phyloP scores from a whole-genome alignment of 2,888 invertebrate species.

The Hirtodrosophila cameraria region DNA sequence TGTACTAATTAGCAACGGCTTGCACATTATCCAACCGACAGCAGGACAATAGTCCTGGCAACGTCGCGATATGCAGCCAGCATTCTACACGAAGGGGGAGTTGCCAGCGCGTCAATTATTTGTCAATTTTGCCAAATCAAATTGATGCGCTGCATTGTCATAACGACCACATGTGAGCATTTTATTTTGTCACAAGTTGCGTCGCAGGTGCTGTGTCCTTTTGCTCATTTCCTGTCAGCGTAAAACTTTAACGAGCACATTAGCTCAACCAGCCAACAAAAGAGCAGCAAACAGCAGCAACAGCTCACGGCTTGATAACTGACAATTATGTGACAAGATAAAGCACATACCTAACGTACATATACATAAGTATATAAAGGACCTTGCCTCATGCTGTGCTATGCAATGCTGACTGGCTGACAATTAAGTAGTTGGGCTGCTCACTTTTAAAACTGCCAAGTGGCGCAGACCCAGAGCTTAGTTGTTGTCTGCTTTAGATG shows the following conservation, averaged over 20 bases:
- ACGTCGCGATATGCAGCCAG: conserved; percentile 35
- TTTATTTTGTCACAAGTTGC: conserved; percentile 36
- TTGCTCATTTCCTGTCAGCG: conserved; percentile 73
- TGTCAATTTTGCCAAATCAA: conserved; percentile 77
- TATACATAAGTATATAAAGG: background rate
- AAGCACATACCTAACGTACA: conserved; percentile 1
- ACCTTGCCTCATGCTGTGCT: conserved; percentile 20
- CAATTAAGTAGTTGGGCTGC: conserved; percentile 66
- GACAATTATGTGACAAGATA: conserved; percentile 27
- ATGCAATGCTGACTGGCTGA: too few relatives aligned
- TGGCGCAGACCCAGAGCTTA: conserved; percentile 46
- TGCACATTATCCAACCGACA: conserved; percentile 64
- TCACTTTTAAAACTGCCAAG: conserved; percentile 73
- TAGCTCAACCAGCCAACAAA: conserved; percentile 43
- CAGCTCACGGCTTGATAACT: conserved; percentile 37
- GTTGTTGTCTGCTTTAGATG: conserved; percentile 69
- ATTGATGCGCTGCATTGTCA: conserved; percentile 71
- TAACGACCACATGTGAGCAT: conserved; percentile 80
- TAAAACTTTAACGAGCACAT: conserved; percentile 81
- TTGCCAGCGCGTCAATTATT: conserved; percentile 73
- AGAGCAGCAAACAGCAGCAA: too few relatives aligned
- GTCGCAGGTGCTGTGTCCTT: conserved; percentile 58
- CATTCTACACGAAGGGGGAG: conserved; percentile 43
- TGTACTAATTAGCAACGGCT: conserved; percentile 70
- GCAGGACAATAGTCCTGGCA: conserved; percentile 56